Conservation (phyloP, 2,113 vertebrate species). For the Ardeotis arabs region DNA sequence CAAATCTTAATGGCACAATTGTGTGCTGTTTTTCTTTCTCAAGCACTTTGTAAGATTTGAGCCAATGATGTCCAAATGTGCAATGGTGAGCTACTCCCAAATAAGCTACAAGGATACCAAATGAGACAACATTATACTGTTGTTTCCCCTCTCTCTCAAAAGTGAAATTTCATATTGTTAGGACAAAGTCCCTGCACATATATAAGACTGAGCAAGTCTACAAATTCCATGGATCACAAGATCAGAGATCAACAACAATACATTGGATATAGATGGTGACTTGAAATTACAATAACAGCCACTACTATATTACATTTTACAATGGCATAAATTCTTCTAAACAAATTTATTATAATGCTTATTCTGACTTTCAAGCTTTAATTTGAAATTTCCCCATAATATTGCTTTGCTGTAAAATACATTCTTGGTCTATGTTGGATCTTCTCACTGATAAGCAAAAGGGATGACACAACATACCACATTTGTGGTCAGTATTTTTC, state of each 20-base stretch:
- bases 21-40: background rate
- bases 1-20: background rate
- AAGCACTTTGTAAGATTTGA: background rate
- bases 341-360: background rate
- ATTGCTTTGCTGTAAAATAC: background rate
- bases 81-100: background rate
- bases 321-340: background rate
- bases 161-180: background rate
- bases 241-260: background rate
- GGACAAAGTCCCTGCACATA: background rate
- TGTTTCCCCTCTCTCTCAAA: background rate
- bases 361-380: background rate
- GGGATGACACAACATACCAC: background rate
- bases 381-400: background rate
- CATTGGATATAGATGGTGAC: background rate
- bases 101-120: background rate
- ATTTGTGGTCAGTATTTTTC: background rate
- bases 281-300: background rate
- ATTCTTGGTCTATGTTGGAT: rapidly evolving
- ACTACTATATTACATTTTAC: background rate
- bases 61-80: background rate
- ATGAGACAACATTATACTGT: background rate
- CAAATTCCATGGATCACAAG: background rate
- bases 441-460: background rate
- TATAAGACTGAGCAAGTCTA: background rate